Base-by-base conservation (phyloP, 2,113 vertebrate genomes). In the Empidonax alnorum region DNA sequence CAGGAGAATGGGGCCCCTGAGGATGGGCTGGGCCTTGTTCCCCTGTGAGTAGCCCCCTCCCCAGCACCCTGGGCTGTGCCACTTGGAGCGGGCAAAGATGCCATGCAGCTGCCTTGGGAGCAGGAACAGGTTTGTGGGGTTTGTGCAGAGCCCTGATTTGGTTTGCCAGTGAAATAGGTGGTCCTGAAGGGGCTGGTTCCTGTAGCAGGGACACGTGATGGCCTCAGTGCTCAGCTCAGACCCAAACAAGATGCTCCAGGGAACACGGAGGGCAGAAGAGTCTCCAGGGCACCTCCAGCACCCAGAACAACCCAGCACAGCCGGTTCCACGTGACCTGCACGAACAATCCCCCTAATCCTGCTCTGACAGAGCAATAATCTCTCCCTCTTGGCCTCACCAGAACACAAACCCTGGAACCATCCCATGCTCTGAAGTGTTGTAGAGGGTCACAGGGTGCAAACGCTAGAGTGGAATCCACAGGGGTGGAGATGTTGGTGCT, bases 391-490 rank as follows among this genome's bases (percentile, higher is more conserved):
- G 10, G 44, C 71, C 78, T 78, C 78, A 37, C 9, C 65, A 25
- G 47, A 82, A 66, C 66, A 37, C 85, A 39, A 65, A 59, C 42
- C 27, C 66, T 10, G 24, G 39, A 20, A 5, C 2, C 6, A 37
- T 28, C 7, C 61, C 3, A 2, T 11, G 72, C 27, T 39, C n/a
- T 0, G 0, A 1, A 2, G 41, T 3, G 49, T 6, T 39, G 27
- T 24, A 4, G 33, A 50, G 11, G 31, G 46, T 8, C 25, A 13
- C 91, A 98, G 98, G 98, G 97, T 97, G 94, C 85, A 84, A 94
- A 96, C 93, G 95, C 99, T 98, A 99, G 98, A 98, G 28, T 98
- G 98, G 98, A 98, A 98, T 98, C 91, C 98, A 10, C 11, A 1
- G 1, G 22, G 12, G 9, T 9, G 96, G 98, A 98, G 97, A 99